Evolutionary conservation across 2,113 vertebrate genomes (phyloP), one percentile per base, ranked within the genome.

Genomic region (Mungos mungo): DNA sequence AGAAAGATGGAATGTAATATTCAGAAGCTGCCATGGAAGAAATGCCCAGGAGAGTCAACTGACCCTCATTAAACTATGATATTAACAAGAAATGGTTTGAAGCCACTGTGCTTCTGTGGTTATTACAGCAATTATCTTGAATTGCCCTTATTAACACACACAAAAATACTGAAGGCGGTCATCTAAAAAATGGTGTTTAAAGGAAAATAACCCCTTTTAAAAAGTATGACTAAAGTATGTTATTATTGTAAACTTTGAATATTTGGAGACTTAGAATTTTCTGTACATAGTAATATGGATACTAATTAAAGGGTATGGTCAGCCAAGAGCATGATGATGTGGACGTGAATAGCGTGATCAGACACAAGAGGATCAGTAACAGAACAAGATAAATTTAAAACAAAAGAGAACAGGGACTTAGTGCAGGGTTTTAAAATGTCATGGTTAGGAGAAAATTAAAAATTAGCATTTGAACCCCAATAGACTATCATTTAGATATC

Each of bases 211-310:
- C 38, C 2, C 60, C 66, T 76, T 77, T 63, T 84, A 45, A 82
- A 96, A 79, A 85, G 19, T 47, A 83, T 11, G 18, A 82, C n/a
- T 57, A 3, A 69, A 84, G 41, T 41, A 35, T 87, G 5, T 63
- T 89, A 92, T 97, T 68, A 95, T 93, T 95, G 8, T 52, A 92
- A 93, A 83, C 1, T 85, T 72, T 74, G 79, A 66, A 8, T 76
- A 92, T 87, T 93, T 93, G 60, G 54, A 92, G 45, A 79, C 16
- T 80, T 83, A 69, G 63, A 90, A 96, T 93, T 96, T 10, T 89
- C 47, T 71, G 82, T 57, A 66, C 41, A 41, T 38, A 68, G 88
- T 79, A 72, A 89, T 89, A 69, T 41, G 66, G 74, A 27, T 47
- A 18, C 65, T 82, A 89, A 93, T 80, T 47, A 47, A 65, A 96